phyloP scores from a whole-genome alignment of 1,140 invertebrate species.

The Bombus impatiens region DNA sequence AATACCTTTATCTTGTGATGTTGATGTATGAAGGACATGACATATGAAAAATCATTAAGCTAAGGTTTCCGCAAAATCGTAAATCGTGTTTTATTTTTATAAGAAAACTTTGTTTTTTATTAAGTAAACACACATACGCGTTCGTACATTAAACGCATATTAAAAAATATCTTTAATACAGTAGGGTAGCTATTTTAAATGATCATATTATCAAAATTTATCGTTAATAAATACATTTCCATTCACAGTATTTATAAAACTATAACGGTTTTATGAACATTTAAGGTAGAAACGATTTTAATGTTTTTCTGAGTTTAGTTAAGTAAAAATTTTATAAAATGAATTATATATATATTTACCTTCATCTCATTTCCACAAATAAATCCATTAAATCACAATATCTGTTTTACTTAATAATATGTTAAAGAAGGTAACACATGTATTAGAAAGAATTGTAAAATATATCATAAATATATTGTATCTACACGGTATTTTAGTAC shows the following conservation, averaged over 20 bases:
- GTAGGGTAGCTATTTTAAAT: constrained; percentile 8
- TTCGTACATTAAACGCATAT: constrained; percentile 2
- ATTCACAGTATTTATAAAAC: constrained; percentile 73
- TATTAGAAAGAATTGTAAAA: constrained; percentile 23
- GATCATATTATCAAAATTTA: constrained; percentile 22
- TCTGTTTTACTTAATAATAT: neutral
- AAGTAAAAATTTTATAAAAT: constrained; percentile 68
- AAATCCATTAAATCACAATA: constrained; percentile 12
- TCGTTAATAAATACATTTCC: constrained; percentile 61
- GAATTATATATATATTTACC: constrained; percentile 64
- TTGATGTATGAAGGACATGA: constrained; percentile 21
- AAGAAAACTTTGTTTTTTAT: constrained; percentile 55
- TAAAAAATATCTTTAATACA: neutral
- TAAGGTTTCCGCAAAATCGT: constrained; percentile 35
- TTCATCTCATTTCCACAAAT: constrained; percentile 52
- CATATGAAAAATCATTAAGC: constrained; percentile 48
- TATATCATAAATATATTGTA: constrained; percentile 35
- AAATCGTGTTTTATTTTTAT: constrained; percentile 71
- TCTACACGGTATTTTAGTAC: neutral
- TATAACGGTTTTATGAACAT: constrained; percentile 71
- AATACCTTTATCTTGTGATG: constrained; percentile 38
- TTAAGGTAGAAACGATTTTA: constrained; percentile 67
- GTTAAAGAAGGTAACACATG: neutral
- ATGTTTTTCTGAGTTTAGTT: constrained; percentile 65
- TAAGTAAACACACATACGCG: constrained; percentile 14